Evolutionary conservation across 2,113 vertebrate species (phyloP).

Genomic region (Cranoglanis bouderius): DNA sequence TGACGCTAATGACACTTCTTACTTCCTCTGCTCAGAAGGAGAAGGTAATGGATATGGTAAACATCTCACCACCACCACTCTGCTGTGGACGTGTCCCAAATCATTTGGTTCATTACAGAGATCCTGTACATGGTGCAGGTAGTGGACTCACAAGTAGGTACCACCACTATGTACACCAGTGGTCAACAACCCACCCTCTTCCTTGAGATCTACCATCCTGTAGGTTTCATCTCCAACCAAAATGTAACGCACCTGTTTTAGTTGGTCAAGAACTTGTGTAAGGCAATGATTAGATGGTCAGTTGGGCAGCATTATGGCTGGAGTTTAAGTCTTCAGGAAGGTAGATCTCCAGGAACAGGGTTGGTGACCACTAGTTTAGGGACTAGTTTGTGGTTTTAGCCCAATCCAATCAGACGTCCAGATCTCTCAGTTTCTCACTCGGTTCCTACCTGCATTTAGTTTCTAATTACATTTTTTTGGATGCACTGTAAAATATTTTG

Average conservation of each 20-base stretch:
- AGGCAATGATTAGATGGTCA: too few species aligned
- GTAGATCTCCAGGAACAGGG: too few species aligned
- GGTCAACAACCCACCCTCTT: too few species aligned
- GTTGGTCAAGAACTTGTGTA: too few species aligned
- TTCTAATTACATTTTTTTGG: not conserved
- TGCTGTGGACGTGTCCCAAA: not conserved
- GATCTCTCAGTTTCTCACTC: not conserved
- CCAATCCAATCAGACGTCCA: not conserved
- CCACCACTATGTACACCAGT: not conserved
- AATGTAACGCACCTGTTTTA: too few species aligned
- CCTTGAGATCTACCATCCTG: too few species aligned
- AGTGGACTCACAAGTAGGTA: not conserved
- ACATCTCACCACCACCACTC: not conserved
- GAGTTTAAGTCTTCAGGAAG: too few species aligned
- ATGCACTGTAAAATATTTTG: not conserved
- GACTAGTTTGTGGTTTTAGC: not conserved
- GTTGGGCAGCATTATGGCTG: too few species aligned
- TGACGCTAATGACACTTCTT: not conserved
- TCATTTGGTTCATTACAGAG: not conserved
- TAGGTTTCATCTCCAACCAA: too few species aligned
- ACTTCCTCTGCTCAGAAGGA: not conserved
- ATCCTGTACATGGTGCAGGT: not conserved
- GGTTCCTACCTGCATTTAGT: not conserved
- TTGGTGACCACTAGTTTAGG: too few species aligned
- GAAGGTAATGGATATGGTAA: not conserved